Percentiles rank a stretch among this genome's conserved stretches.
Evolutionary conservation across 2,888 invertebrate species (phyloP).

Genomic region (Sicus ferrugineus): DNA sequence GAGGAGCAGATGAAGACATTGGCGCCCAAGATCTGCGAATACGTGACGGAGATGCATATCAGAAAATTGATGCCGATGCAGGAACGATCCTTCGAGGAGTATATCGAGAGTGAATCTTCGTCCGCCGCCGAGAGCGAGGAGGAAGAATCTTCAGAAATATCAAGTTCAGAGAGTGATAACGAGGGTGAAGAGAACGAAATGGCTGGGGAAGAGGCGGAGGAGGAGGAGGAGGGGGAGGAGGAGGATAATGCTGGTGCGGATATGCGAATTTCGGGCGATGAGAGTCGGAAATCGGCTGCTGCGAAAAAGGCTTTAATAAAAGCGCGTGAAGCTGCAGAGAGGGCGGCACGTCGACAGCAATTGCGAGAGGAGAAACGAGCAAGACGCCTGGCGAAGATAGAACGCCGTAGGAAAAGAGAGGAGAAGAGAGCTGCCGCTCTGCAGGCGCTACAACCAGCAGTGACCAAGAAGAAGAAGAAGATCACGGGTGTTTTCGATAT

Average conservation of each 20-base stretch:
- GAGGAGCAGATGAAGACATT: constrained; percentile 48
- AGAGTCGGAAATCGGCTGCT: background rate
- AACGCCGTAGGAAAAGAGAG: background rate
- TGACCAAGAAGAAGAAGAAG: constrained; percentile 25
- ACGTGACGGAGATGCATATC: constrained; percentile 51
- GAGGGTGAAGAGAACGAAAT: constrained; percentile 34
- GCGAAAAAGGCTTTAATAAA: constrained; percentile 30
- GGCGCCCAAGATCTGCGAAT: constrained; percentile 45
- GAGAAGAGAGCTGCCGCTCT: background rate
- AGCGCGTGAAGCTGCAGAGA: constrained; percentile 34
- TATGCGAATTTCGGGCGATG: too few relatives aligned
- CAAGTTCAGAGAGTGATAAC: background rate
- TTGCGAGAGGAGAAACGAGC: constrained; percentile 18
- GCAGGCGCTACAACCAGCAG: background rate
- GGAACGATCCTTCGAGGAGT: constrained; percentile 46
- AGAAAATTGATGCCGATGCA: constrained; percentile 50
- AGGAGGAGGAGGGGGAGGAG: background rate
- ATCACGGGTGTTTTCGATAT: constrained; percentile 44
- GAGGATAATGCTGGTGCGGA: constrained; percentile 22
- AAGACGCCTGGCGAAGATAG: background rate
- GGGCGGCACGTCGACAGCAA: background rate
- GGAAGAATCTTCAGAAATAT: constrained; percentile 28
- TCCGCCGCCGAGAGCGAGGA: constrained; percentile 25
- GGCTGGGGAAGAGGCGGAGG: constrained; percentile 32
- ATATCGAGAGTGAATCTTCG: constrained; percentile 27